Evolutionary conservation across 2,113 vertebrate genomes (phyloP).

Genomic region (Heloderma charlesbogerti): DNA sequence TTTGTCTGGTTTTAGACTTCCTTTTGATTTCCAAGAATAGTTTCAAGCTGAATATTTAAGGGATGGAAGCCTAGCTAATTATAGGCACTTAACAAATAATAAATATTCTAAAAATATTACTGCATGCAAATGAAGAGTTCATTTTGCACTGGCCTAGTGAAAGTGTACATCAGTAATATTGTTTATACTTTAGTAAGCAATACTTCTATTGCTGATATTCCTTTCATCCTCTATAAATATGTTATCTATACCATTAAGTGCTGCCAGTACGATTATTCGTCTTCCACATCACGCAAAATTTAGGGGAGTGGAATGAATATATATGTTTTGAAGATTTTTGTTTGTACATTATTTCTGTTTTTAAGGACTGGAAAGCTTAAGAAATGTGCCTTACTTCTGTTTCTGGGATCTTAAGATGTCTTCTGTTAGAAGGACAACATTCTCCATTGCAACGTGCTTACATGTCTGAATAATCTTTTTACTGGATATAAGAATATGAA

Average conservation of each 20-base stretch:
- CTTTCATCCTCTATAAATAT: background rate
- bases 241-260: background rate
- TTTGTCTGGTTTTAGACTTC: background rate
- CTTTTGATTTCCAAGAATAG: background rate
- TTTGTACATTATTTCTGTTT: conserved; percentile 17
- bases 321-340: background rate
- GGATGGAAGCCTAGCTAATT: background rate
- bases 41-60: conserved; percentile 19
- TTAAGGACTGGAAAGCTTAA: background rate
- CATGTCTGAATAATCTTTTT: background rate
- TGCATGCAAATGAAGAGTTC: background rate
- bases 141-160: background rate
- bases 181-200: background rate
- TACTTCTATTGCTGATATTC: background rate
- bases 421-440: background rate
- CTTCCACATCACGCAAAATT: background rate
- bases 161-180: background rate
- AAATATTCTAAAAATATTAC: background rate
- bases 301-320: background rate
- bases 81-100: background rate
- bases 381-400: background rate
- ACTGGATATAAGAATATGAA: background rate
- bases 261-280: background rate
- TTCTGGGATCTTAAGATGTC: background rate
- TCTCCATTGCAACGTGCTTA: background rate